Conservation (phyloP, 1,140 invertebrate genomes). For the Drosophila bipectinata region DNA sequence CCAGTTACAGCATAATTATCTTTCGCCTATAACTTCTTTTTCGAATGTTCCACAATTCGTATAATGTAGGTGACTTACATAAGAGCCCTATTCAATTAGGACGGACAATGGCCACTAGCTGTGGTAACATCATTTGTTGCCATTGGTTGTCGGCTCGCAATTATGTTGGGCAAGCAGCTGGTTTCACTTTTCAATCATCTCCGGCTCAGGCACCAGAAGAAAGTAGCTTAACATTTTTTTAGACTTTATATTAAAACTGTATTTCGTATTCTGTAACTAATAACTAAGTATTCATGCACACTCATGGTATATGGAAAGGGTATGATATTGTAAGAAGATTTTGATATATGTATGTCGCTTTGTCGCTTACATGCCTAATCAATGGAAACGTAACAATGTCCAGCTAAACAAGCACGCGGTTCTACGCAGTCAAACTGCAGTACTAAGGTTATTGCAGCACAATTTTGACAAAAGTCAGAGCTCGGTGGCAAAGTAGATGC, state of each 20-base stretch:
- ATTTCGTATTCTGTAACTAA: constrained; percentile 38
- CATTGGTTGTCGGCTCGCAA: constrained; percentile 10
- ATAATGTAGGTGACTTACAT: constrained; percentile 14
- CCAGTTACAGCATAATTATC: constrained; percentile 24
- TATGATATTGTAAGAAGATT: constrained; percentile 22
- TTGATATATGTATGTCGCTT: constrained; percentile 13
- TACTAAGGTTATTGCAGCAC: background rate
- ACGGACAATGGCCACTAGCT: constrained; percentile 16
- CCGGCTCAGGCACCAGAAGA: constrained; percentile 1
- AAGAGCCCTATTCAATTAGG: constrained; percentile 33
- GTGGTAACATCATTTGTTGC: constrained; percentile 18
- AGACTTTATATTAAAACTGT: constrained; percentile 30
- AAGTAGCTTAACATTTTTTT: constrained; percentile 17
- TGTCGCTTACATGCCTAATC: constrained; percentile 29
- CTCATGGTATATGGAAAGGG: constrained; percentile 1
- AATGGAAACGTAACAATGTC: constrained; percentile 39
- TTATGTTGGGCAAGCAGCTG: constrained; percentile 11
- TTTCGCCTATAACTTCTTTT: constrained; percentile 21
- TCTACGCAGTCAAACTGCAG: constrained; percentile 40
- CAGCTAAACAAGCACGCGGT: constrained; percentile 28
- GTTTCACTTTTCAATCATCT: constrained; percentile 44
- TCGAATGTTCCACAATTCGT: constrained; percentile 33
- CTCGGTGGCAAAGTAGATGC: constrained; percentile 58
- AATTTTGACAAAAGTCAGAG: constrained; percentile 26
- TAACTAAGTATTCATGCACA: constrained; percentile 38